Percentiles rank a stretch among this genome's conserved stretches.
phyloP scores from a whole-genome alignment of 2,113 vertebrate species.

The Tichodroma muraria region DNA sequence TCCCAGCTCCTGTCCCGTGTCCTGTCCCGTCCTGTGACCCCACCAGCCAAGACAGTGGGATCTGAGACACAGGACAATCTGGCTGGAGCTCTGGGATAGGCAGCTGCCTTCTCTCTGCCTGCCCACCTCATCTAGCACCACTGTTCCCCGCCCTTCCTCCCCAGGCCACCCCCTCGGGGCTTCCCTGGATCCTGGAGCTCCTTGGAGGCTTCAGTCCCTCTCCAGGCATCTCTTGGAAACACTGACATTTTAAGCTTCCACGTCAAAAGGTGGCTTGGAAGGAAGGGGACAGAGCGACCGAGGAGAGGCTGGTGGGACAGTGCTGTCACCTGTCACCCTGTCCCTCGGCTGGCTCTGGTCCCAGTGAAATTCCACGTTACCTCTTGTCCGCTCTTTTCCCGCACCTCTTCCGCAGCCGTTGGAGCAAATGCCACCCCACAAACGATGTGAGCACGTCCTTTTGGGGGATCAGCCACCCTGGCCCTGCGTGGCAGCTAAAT shows the following conservation, averaged over 20 bases:
- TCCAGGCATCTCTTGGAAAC: neutral
- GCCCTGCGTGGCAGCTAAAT: neutral
- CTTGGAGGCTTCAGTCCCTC: neutral
- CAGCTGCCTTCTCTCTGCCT: neutral
- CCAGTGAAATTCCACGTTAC: fast-evolving
- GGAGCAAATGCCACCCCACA: fast-evolving
- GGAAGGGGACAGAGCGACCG: fast-evolving
- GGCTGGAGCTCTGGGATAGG: neutral
- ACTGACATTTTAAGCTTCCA: neutral
- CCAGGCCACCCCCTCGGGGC: fast-evolving
- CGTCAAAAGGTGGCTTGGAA: fast-evolving
- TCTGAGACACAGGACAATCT: fast-evolving
- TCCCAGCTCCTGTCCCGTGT: neutral
- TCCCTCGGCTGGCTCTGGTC: fast-evolving
- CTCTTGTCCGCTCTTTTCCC: neutral
- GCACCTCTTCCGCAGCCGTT: fast-evolving
- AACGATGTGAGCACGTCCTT: fast-evolving
- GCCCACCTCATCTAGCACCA: neutral
- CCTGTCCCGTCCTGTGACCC: neutral
- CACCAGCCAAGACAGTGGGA: neutral
- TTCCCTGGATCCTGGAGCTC: neutral
- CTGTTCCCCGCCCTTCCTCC: neutral
- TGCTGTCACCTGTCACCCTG: fast-evolving
- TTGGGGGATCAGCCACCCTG: fast-evolving
- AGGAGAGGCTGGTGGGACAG: neutral